Percentiles rank a stretch among this genome's conserved stretches.
Conservation (phyloP, 2,888 invertebrate species). For the Theretra japonica region DNA sequence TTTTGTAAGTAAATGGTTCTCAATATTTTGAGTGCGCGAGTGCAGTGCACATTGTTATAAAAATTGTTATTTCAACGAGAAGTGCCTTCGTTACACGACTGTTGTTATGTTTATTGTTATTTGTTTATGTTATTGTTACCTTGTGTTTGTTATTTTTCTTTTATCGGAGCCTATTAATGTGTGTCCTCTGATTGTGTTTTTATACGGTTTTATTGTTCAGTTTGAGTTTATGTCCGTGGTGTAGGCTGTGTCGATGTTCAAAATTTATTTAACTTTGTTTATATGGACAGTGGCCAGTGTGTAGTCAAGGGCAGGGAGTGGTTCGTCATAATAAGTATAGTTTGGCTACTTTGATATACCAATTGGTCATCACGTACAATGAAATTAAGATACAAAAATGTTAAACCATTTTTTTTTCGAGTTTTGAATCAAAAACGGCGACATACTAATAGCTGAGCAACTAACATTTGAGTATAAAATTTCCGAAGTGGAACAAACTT, state of each 20-base stretch:
- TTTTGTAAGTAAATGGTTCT: slow-evolving; percentile 43
- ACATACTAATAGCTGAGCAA: too few species aligned
- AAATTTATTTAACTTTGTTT: neutral
- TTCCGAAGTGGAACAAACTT: neutral
- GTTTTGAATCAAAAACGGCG: too few species aligned
- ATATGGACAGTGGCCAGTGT: too few species aligned
- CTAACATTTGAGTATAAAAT: neutral
- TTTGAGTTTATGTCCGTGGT: neutral
- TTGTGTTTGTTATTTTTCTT: slow-evolving; percentile 15
- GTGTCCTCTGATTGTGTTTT: slow-evolving; percentile 8
- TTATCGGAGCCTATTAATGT: neutral
- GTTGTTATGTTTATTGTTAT: slow-evolving; percentile 21
- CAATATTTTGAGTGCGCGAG: slow-evolving; percentile 26
- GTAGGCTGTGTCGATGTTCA: neutral
- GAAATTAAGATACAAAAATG: too few species aligned
- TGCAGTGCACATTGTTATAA: slow-evolving; percentile 25
- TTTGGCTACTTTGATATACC: too few species aligned
- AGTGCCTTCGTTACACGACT: slow-evolving; percentile 25
- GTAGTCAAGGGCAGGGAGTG: neutral
- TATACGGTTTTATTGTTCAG: neutral
- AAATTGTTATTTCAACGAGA: slow-evolving; percentile 18
- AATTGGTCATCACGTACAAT: too few species aligned
- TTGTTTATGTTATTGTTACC: slow-evolving; percentile 23
- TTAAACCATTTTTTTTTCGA: too few species aligned
- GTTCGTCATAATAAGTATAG: too few species aligned